Evolutionary conservation across 2,113 vertebrate genomes (phyloP).

Genomic region (Mystacornis crossleyi): DNA sequence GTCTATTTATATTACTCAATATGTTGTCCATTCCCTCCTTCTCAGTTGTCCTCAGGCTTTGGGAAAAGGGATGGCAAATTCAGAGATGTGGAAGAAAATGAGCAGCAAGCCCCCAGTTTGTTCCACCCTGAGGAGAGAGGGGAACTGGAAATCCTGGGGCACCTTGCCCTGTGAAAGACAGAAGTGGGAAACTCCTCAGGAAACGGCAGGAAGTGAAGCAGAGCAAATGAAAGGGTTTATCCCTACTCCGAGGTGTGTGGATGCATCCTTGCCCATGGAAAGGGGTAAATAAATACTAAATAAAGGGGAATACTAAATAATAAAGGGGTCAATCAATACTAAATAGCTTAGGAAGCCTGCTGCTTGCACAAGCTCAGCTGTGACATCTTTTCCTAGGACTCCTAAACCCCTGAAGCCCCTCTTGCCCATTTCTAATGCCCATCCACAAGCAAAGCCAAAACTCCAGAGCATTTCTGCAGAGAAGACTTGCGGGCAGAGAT

Average conservation of each 20-base stretch:
- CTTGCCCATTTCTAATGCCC: not conserved
- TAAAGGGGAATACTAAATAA: not conserved
- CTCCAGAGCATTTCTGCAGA: not conserved
- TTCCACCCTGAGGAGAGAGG: not conserved
- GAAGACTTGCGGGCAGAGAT: not conserved
- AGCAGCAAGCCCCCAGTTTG: not conserved
- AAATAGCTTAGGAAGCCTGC: not conserved
- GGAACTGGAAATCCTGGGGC: not conserved
- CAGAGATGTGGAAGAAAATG: not conserved
- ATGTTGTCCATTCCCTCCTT: not conserved
- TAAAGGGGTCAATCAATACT: not conserved
- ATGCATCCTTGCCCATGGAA: not conserved
- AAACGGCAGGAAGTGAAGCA: not conserved
- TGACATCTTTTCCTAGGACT: not conserved
- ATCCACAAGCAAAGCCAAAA: not conserved
- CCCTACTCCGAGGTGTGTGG: fast-evolving
- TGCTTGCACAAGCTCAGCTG: not conserved
- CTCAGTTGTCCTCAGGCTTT: not conserved
- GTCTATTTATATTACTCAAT: not conserved
- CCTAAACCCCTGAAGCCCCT: not conserved
- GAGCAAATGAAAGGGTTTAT: not conserved
- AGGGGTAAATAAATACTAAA: not conserved
- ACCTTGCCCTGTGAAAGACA: not conserved
- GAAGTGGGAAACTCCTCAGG: not conserved
- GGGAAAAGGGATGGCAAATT: not conserved